These are phyloP conservation scores for Lepidotrigona ventralis DNA, from an alignment of 1,140 invertebrate genomes.

Conservation along the genomic window DNA sequence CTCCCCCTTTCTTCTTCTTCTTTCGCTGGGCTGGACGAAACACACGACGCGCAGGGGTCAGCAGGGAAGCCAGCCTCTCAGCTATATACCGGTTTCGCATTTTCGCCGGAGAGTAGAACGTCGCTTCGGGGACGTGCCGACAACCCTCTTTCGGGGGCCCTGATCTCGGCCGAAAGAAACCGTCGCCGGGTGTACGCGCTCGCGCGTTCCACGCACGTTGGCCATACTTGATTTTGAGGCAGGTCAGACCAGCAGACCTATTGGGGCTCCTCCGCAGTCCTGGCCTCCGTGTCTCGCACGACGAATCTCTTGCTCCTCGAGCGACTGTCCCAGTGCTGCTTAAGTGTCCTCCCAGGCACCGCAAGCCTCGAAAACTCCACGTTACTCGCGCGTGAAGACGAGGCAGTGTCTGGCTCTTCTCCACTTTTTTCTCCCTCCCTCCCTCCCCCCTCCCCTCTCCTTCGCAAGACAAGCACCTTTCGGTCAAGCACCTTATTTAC, in stretches of 20 bases:
- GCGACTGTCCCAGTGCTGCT: too few species aligned
- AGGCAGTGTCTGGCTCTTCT: too few species aligned
- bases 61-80: not conserved
- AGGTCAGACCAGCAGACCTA: slow-evolving; percentile 61
- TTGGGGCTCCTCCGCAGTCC: not conserved
- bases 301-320: not conserved
- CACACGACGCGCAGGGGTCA: not conserved
- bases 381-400: not conserved
- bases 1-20: slow-evolving; percentile 13
- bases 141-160: not conserved
- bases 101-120: slow-evolving; percentile 29
- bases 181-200: slow-evolving; percentile 3
- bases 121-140: not conserved
- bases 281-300: not conserved
- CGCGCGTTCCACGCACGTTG: slow-evolving; percentile 20
- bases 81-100: slow-evolving; percentile 51
- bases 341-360: too few species aligned
- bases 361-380: too few species aligned
- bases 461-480: too few species aligned
- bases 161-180: slow-evolving; percentile 22
- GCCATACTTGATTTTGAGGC: slow-evolving; percentile 62
- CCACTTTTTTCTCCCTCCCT: not conserved
- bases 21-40: not conserved
- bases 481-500: too few species aligned
- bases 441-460: too few species aligned